A percentile compares a stretch with the other conserved stretches of the same genome.
phyloP scores from a whole-genome alignment of 2,113 vertebrate genomes.

The Chaetorhynchus papuensis region DNA sequence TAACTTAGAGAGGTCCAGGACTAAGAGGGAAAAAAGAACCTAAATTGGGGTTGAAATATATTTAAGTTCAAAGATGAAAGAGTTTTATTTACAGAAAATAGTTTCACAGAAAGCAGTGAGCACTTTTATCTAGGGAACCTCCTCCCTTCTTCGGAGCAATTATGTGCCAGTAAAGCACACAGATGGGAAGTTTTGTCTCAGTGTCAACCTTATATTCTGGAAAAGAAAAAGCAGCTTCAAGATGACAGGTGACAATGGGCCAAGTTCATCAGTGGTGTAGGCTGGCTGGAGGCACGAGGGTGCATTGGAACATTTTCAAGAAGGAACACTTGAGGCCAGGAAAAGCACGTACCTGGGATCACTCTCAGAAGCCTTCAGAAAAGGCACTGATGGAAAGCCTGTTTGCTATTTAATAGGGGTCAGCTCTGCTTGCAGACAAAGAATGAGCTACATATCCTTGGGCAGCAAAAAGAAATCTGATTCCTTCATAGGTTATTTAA shows the following conservation, averaged over 20 bases:
- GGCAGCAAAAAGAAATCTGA: background rate
- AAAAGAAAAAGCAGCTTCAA: constrained; percentile 25
- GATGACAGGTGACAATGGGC: constrained; percentile 15
- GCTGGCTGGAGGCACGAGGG: background rate
- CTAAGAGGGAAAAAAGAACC: constrained; percentile 56
- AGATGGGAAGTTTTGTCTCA: constrained; percentile 40
- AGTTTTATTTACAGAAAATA: constrained; percentile 63
- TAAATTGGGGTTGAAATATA: constrained; percentile 64
- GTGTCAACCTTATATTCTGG: background rate
- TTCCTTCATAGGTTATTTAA: background rate
- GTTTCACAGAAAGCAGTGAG: constrained; percentile 64
- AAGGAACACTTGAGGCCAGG: background rate
- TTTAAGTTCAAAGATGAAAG: constrained; percentile 76
- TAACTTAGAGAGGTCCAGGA: constrained; percentile 44
- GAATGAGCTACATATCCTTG: background rate
- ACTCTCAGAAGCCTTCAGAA: background rate
- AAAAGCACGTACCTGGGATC: background rate
- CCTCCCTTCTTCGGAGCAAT: constrained; percentile 44
- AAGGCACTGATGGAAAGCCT: background rate
- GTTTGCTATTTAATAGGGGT: background rate
- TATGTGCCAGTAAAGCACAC: background rate
- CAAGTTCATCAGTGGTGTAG: background rate
- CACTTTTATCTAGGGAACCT: constrained; percentile 59
- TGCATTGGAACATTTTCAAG: background rate
- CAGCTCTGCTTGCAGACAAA: background rate